Base-by-base conservation (phyloP, 1,140 invertebrate genomes). In the Heliconius hermathena region DNA sequence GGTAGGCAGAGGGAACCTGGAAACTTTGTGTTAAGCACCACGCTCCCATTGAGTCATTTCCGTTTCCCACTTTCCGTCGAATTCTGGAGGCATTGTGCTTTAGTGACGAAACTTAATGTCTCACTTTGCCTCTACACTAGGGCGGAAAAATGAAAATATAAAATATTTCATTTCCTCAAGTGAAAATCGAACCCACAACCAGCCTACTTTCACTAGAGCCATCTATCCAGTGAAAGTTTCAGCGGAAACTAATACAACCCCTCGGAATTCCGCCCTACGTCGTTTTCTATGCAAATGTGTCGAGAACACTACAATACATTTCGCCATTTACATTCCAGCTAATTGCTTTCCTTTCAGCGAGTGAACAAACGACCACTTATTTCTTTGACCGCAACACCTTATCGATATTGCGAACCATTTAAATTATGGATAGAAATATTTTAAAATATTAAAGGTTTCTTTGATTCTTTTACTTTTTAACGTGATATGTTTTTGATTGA, bases 301-400 rank as follows among this genome's bases (percentile, higher is more conserved):
- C 86, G 83, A 88, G 81, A 79, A 84, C 83, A 90, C 89, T 86
- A 89, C 90, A 89, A 90, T 90, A 90, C 87, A 89, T 93, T 91
- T 89, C 80, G 85, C 85, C 89, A 89, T 90, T 90, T 89, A 85
- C 86, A 87, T 88, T 91, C 82, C 18, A 86, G 86, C 88, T 93
- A 93, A 93, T 93, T 91, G 90, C 89, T 89, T 91, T 90, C 87
- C 88, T 91, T 89, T 91, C 84, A 81, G 85, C 85, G 83, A 82
- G 78, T 80, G 79, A 86, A 86, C 85, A 87, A 89, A 89, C 86
- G 82, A 86, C 73, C 82, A 79, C 82, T 85, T 86, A 88, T 85
- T 90, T 88, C 87, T 88, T 91, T 90, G 84, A 66, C 60, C 84
- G 79, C 75, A 72, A 83, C 82, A 83, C 83, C 84, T 90, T 87